Conservation (phyloP, 2,797 vertebrate species). For the Triplophysa bombifrons region DNA sequence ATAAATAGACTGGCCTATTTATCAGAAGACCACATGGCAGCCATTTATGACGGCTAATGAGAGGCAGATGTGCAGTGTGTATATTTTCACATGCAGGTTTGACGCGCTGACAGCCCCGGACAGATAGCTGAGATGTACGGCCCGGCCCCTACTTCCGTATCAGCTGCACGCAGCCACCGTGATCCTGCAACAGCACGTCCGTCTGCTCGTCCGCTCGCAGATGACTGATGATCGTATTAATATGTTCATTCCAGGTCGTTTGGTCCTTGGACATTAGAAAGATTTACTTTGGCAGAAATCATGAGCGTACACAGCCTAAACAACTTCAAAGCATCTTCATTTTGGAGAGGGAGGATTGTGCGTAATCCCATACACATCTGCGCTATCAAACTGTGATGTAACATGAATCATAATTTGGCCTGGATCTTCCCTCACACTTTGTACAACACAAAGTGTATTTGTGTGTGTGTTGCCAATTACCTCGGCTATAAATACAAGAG, state of each 20-base stretch:
- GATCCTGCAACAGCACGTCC: slow-evolving; percentile 71
- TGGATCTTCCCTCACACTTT: slow-evolving; percentile 35
- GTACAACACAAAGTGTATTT: slow-evolving; percentile 54
- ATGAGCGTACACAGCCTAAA: slow-evolving; percentile 37
- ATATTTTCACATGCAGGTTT: slow-evolving; percentile 80
- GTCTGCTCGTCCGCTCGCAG: slow-evolving; percentile 4
- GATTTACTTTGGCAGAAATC: slow-evolving; percentile 47
- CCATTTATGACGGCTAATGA: slow-evolving; percentile 84
- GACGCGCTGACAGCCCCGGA: slow-evolving; percentile 76
- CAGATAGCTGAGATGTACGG: slow-evolving; percentile 76
- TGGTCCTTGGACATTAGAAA: slow-evolving; percentile 17
- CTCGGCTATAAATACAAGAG: slow-evolving; percentile 94
- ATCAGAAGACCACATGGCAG: slow-evolving; percentile 87
- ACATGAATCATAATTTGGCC: slow-evolving; percentile 55
- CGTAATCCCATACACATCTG: slow-evolving; percentile 42
- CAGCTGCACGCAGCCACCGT: slow-evolving; percentile 70
- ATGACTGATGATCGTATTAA: slow-evolving; percentile 46
- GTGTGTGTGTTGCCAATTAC: slow-evolving; percentile 98
- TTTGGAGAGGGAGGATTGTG: slow-evolving; percentile 44
- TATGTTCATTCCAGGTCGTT: slow-evolving; percentile 36
- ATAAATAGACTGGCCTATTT: slow-evolving; percentile 85
- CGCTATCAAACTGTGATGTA: slow-evolving; percentile 54
- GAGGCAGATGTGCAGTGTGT: slow-evolving; percentile 87
- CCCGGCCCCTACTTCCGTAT: slow-evolving; percentile 66
- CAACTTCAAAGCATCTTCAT: slow-evolving; percentile 45